Conservation (phyloP, 2,888 invertebrate genomes). For the Malachius bipustulatus region DNA sequence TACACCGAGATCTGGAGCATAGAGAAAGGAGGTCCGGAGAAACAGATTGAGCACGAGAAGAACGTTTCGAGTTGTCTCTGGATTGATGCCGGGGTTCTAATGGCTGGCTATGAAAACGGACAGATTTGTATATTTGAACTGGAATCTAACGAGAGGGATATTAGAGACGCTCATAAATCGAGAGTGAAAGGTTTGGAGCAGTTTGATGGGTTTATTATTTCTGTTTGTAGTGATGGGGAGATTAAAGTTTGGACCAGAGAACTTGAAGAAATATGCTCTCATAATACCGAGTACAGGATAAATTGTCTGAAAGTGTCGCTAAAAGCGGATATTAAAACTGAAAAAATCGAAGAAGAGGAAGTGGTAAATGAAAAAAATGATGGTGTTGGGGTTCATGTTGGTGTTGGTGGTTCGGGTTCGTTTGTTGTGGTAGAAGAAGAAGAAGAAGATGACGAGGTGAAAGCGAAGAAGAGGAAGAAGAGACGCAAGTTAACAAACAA, state of each 20-base stretch:
- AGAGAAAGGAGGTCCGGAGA: conserved; percentile 60
- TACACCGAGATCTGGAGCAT: conserved; percentile 72
- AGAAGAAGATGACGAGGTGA: neutral
- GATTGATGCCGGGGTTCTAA: conserved; percentile 48
- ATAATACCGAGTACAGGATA: conserved; percentile 58
- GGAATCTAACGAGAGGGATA: conserved; percentile 38
- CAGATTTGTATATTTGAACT: conserved; percentile 48
- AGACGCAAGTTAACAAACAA: no score
- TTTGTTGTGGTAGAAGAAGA: conserved; percentile 1
- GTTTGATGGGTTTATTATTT: conserved; percentile 47
- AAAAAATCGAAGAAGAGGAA: conserved; percentile 19
- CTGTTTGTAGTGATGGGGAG: conserved; percentile 69
- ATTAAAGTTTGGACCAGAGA: conserved; percentile 57
- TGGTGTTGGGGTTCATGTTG: neutral
- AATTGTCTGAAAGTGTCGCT: conserved; percentile 54
- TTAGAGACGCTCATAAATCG: conserved; percentile 46
- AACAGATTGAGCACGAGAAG: conserved; percentile 52
- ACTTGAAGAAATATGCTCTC: conserved; percentile 44
- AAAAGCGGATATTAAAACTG: conserved; percentile 29
- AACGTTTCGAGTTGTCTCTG: conserved; percentile 63
- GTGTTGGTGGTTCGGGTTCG: neutral
- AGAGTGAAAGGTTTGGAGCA: conserved; percentile 57
- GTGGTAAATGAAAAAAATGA: conserved; percentile 7
- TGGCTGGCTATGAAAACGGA: conserved; percentile 67
- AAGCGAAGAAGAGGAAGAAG: conserved; percentile 3